A percentile compares a stretch with the other conserved stretches of the same genome.
These are phyloP conservation scores for Drosophila parthenogenetica DNA, from an alignment of 2,888 invertebrate genomes.

Conservation along the genomic window DNA sequence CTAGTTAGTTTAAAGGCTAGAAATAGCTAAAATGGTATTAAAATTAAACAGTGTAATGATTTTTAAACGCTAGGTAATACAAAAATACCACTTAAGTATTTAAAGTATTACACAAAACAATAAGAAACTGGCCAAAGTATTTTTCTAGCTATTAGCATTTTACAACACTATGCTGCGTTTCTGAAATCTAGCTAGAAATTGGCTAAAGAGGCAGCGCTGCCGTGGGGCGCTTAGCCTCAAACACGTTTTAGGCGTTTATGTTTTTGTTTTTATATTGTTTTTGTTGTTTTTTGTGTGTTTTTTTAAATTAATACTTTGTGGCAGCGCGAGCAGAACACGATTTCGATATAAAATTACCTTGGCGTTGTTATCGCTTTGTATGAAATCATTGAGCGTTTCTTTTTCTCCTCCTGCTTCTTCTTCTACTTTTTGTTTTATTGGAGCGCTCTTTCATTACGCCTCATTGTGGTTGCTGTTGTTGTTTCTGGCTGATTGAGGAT, in stretches of 20 bases:
- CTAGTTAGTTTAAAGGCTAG: background rate
- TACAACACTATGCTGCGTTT: background rate
- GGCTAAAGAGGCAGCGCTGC: background rate
- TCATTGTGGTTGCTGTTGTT: constrained; percentile 11
- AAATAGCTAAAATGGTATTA: background rate
- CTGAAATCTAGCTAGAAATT: background rate
- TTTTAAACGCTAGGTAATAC: no score
- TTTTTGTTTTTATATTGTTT: background rate
- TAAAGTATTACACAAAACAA: no score
- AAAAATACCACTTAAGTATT: no score
- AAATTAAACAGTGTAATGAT: no score
- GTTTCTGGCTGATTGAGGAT: constrained; percentile 49
- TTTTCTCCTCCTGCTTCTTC: constrained; percentile 11
- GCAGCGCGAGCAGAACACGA: constrained; percentile 74
- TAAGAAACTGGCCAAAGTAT: no score
- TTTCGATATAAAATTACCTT: constrained; percentile 79
- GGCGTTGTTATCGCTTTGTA: constrained; percentile 71
- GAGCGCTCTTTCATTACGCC: constrained; percentile 66
- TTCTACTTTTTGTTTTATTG: constrained; percentile 27
- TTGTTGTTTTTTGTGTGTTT: constrained; percentile 1
- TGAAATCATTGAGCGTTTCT: constrained; percentile 69
- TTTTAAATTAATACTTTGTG: constrained; percentile 76
- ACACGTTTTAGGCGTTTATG: constrained; percentile 68
- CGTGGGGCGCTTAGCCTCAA: constrained; percentile 70
- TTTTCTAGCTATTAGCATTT: no score